A percentile compares a stretch with the other conserved stretches of the same genome.
Evolutionary conservation across 2,797 vertebrate species (phyloP).

Genomic region (Alfaro cultratus): DNA sequence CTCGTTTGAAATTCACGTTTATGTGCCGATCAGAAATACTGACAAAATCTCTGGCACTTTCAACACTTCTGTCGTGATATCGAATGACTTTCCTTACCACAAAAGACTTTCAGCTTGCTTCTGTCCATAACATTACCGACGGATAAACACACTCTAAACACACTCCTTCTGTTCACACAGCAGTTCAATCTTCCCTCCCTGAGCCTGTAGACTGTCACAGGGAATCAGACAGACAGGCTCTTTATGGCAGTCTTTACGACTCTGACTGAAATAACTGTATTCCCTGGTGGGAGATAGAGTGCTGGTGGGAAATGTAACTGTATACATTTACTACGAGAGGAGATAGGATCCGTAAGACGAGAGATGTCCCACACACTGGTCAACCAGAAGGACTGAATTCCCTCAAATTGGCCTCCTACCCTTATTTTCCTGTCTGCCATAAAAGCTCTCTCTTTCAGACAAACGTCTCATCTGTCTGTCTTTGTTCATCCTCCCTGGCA

Average conservation of each 20-base stretch:
- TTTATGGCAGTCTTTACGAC: conserved; percentile 74
- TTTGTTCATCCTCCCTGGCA: conserved; percentile 48
- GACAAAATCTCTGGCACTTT: neutral
- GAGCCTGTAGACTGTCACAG: conserved; percentile 68
- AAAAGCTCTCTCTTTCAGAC: conserved; percentile 27
- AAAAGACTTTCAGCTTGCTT: conserved; percentile 62
- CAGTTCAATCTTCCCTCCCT: conserved; percentile 64
- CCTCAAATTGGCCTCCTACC: conserved; percentile 37
- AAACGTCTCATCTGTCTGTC: conserved; percentile 58
- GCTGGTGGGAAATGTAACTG: conserved; percentile 68
- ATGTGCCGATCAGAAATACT: neutral
- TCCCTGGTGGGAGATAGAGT: conserved; percentile 69
- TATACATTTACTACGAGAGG: conserved; percentile 70
- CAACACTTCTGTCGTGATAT: conserved; percentile 41
- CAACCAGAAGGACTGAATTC: conserved; percentile 55
- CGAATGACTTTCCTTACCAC: conserved; percentile 53
- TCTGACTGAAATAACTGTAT: conserved; percentile 75
- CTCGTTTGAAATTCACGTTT: neutral
- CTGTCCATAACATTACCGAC: conserved; percentile 57
- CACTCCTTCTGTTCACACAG: conserved; percentile 44
- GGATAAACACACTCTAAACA: conserved; percentile 14
- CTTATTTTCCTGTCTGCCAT: conserved; percentile 42
- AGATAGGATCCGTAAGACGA: conserved; percentile 39
- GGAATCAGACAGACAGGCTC: conserved; percentile 75
- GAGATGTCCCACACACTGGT: conserved; percentile 58